A percentile compares a stretch with the other conserved stretches of the same genome.
phyloP scores from a whole-genome alignment of 1,140 invertebrate species.

The Acyrthosiphon pisum region DNA sequence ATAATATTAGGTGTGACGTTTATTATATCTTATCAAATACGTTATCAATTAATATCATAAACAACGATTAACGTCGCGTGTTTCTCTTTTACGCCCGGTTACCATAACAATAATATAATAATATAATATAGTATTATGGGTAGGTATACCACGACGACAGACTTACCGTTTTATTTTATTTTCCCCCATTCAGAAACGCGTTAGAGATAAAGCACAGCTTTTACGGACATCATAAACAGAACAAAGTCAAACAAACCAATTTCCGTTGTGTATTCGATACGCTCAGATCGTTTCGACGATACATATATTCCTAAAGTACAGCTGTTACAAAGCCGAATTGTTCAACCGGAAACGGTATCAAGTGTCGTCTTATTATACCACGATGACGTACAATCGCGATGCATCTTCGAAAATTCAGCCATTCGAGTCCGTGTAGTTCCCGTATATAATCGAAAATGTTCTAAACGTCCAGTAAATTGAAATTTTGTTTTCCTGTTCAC shows the following conservation, averaged over 20 bases:
- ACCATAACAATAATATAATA: too few relatives aligned
- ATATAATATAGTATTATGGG: too few relatives aligned
- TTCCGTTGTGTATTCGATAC: slow-evolving; percentile 5
- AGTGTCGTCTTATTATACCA: not conserved
- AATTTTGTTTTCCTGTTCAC: not conserved
- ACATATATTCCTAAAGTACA: slow-evolving; percentile 33
- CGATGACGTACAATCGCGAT: not conserved
- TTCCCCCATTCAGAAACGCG: not conserved
- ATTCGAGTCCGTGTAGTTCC: not conserved
- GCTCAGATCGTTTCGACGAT: not conserved
- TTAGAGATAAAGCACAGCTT: not conserved
- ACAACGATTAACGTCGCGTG: too few relatives aligned
- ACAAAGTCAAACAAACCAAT: slow-evolving; percentile 17
- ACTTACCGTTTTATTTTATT: not conserved
- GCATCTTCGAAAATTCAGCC: not conserved
- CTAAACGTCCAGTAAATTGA: not conserved
- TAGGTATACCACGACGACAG: not conserved
- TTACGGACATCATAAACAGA: slow-evolving; percentile 23
- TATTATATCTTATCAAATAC: too few relatives aligned
- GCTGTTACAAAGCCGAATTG: not conserved
- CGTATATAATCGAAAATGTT: not conserved
- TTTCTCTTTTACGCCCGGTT: too few relatives aligned
- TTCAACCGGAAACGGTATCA: not conserved
- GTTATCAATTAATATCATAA: too few relatives aligned
- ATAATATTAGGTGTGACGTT: too few relatives aligned